Percentiles rank a stretch among this genome's conserved stretches.
These are phyloP conservation scores for Enteromius thamalakanensis DNA, from an alignment of 2,797 vertebrate genomes.

Conservation along the genomic window DNA sequence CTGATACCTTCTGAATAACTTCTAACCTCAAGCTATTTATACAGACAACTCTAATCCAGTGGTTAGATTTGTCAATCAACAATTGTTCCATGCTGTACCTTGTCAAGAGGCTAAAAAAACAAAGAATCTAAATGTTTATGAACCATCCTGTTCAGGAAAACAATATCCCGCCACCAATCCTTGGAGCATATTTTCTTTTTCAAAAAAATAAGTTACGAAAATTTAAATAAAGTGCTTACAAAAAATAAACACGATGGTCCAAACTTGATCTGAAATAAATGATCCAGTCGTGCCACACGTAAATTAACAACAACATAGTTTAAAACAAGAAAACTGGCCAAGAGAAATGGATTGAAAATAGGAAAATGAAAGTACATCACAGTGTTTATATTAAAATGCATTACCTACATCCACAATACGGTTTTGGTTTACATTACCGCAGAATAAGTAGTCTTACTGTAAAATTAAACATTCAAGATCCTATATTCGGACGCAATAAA, in stretches of 20 bases:
- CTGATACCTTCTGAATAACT: background rate
- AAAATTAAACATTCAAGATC: constrained; percentile 8
- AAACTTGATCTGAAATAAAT: background rate
- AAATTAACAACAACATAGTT: constrained; percentile 1
- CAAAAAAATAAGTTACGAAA: constrained; percentile 56
- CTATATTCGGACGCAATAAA: background rate
- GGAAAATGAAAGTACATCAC: constrained; percentile 20
- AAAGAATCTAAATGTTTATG: background rate
- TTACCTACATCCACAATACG: background rate
- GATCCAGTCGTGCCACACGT: background rate
- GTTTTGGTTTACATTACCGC: constrained; percentile 19
- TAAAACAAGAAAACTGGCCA: background rate
- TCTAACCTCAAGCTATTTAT: background rate
- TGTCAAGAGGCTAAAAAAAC: background rate
- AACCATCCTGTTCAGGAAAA: background rate
- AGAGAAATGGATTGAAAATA: background rate
- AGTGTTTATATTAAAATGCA: constrained; percentile 33
- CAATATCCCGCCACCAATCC: constrained; percentile 3
- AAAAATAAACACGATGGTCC: constrained; percentile 38
- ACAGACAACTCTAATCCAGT: background rate
- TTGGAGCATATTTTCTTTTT: constrained; percentile 39
- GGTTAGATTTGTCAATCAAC: background rate
- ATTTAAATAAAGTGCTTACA: constrained; percentile 66
- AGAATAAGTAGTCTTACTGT: background rate
- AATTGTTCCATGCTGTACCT: background rate